Evolutionary conservation across 2,113 vertebrate genomes (phyloP), one percentile per base, ranked within the genome.

Genomic region (Thalassoma bifasciatum): DNA sequence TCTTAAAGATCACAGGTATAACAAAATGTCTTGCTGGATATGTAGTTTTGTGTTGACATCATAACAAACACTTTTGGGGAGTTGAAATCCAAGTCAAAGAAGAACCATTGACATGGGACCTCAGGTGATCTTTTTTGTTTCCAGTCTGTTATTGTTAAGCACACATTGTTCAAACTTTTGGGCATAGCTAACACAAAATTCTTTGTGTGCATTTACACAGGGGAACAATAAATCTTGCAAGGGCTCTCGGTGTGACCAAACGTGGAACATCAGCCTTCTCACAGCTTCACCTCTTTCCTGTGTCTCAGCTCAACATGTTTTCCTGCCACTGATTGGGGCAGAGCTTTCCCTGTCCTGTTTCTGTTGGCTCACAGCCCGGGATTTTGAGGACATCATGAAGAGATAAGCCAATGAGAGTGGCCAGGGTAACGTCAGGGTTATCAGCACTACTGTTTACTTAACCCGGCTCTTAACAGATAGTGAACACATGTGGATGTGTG

Each of bases 391-490:
- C 78, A 86, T 83, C 30, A 38, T 24, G 36, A 47, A 24, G 60
- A 86, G 81, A 88, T 89, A 86, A 89, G 67, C 77, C 77, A 86
- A 83, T 88, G 77, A 57, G 64, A 72, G 47, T 51, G 10, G 73
- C 68, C 64, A 51, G 71, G 81, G 73, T 63, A 78, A 81, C 74
- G 40, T 77, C 51, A 7, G 79, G 82, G 84, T 84, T 89, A 90
- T 89, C 86, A 72, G 42, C 12, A 10, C 60, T 50, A 50, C 68
- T 87, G 84, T 92, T 89, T 89, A 87, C 81, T 56, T 79, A 91
- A 86, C 85, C 74, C 59, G 58, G 64, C 75, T 78, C 81, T 53
- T 62, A 53, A 73, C 52, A 75, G 63, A 85, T 81, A 72, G 52
- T 66, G 69, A 47, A 51, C 71, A 73, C 42, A 21, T 70, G 76